Evolutionary conservation across 2,797 vertebrate species (phyloP).

Genomic region (Pterois miles): DNA sequence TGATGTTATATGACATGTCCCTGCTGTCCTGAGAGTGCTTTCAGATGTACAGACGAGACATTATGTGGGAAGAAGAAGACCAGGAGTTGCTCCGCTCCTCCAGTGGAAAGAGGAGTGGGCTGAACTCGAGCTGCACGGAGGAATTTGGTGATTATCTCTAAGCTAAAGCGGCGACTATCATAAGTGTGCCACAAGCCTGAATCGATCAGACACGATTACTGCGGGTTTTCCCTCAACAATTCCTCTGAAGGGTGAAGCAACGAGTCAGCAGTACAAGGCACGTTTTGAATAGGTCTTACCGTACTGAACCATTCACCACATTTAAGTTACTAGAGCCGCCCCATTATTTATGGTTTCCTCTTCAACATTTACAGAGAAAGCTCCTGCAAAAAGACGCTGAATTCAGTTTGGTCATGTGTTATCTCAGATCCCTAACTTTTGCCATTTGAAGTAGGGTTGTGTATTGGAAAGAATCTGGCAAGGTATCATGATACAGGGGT

Average conservation of each 20-base stretch:
- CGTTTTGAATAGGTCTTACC: background rate
- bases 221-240: conserved; percentile 19
- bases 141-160: conserved; percentile 41
- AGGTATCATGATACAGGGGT: too few relatives aligned
- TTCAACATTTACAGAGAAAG: background rate
- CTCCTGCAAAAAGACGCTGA: background rate
- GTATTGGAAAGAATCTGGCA: too few relatives aligned
- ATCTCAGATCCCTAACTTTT: background rate
- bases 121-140: conserved; percentile 17
- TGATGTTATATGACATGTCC: background rate
- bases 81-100: background rate
- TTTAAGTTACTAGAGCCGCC: background rate
- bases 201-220: background rate
- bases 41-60: conserved; percentile 11
- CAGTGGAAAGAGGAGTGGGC: conserved; percentile 25
- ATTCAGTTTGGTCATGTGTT: background rate
- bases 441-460: too few relatives aligned
- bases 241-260: background rate
- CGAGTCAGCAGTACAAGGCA: background rate
- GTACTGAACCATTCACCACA: background rate
- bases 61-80: background rate
- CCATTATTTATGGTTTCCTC: background rate
- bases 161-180: conserved; percentile 3
- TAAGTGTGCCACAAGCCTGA: conserved; percentile 1
- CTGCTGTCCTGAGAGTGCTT: background rate